Conservation (phyloP, 2,113 vertebrate species). For the Numenius arquata region DNA sequence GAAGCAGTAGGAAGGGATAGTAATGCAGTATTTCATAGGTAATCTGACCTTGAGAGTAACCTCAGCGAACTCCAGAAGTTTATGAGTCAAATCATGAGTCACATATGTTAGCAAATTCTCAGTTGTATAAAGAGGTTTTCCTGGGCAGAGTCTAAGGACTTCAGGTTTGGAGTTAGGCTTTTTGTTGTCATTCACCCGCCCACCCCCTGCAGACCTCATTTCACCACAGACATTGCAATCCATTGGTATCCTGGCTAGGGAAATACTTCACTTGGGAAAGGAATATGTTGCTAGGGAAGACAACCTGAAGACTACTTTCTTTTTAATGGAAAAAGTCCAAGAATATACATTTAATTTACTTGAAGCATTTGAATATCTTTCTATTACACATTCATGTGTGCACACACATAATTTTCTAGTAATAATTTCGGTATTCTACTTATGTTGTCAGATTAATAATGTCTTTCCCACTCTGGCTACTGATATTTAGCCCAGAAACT, state of each 20-base stretch:
- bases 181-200: not conserved
- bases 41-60: conserved; percentile 27
- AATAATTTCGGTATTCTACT: not conserved
- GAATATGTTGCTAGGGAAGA: not conserved
- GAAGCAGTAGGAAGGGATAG: not conserved
- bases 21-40: not conserved
- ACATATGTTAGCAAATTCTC: conserved; percentile 17
- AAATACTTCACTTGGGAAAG: not conserved
- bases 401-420: not conserved
- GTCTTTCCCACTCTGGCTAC: not conserved
- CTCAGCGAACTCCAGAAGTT: conserved; percentile 20
- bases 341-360: not conserved
- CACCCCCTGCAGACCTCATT: not conserved
- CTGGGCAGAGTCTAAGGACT: not conserved
- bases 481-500: not conserved
- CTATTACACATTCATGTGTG: not conserved
- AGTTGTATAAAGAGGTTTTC: not conserved
- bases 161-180: not conserved
- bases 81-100: not conserved
- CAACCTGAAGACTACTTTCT: not conserved
- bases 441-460: not conserved
- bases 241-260: not conserved
- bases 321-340: not conserved
- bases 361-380: not conserved
- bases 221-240: not conserved